A percentile compares a stretch with the other conserved stretches of the same genome.
phyloP scores from a whole-genome alignment of 2,888 invertebrate species.

The Pandemis heparana region DNA sequence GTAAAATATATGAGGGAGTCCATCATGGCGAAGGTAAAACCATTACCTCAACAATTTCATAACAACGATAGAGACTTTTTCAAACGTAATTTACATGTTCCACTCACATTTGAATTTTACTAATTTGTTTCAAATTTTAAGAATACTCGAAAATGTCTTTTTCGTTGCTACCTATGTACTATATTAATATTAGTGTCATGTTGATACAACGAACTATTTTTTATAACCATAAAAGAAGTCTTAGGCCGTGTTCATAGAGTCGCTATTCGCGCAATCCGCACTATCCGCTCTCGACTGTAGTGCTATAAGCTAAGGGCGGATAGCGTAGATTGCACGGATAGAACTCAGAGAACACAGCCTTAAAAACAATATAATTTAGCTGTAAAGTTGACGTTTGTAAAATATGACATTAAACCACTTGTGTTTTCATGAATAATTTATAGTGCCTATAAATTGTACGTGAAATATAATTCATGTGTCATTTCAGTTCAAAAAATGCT shows the following conservation, averaged over 20 bases:
- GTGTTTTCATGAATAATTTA: slow-evolving; percentile 73
- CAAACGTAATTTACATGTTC: neutral
- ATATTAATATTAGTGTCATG: slow-evolving; percentile 37
- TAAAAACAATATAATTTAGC: slow-evolving; percentile 36
- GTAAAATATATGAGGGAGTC: slow-evolving; percentile 83
- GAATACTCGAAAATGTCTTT: slow-evolving; percentile 62
- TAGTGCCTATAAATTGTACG: slow-evolving; percentile 66
- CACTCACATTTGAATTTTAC: neutral
- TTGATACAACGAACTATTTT: slow-evolving; percentile 28
- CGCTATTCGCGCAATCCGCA: too few relatives aligned
- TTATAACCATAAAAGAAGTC: neutral
- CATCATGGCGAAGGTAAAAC: slow-evolving; percentile 82
- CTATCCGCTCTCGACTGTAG: too few relatives aligned
- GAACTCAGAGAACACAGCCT: too few relatives aligned
- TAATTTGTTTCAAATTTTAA: neutral
- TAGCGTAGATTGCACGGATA: too few relatives aligned
- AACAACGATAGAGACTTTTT: slow-evolving; percentile 70
- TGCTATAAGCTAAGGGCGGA: too few relatives aligned
- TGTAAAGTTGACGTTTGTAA: slow-evolving; percentile 50
- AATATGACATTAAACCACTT: slow-evolving; percentile 69
- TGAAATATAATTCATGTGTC: slow-evolving; percentile 57
- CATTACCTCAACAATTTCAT: slow-evolving; percentile 79
- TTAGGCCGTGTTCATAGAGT: neutral
- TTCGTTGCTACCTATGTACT: slow-evolving; percentile 60
- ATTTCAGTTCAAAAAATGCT: slow-evolving; percentile 64